Conservation (phyloP, 2,888 invertebrate genomes). For the Brenthis daphne region DNA sequence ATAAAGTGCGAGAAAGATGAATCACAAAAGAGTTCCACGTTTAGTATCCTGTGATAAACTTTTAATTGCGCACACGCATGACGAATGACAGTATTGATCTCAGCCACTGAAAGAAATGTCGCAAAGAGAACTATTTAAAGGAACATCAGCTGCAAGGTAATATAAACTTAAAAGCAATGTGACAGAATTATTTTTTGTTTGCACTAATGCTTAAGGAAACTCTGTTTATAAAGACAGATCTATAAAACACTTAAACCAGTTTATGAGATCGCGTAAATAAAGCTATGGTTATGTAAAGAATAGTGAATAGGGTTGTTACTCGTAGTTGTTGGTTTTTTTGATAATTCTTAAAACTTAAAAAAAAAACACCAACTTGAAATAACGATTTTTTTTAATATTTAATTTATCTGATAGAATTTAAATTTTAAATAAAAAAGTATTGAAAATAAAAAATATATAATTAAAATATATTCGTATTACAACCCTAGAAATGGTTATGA, state of each 20-base stretch:
- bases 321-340: background rate
- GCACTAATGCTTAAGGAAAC: background rate
- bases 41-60: background rate
- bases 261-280: slow-evolving; percentile 52
- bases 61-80: slow-evolving; percentile 24
- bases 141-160: background rate
- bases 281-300: slow-evolving; percentile 22
- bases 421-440: too few relatives aligned
- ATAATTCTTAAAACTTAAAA: background rate
- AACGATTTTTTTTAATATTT: too few relatives aligned
- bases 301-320: slow-evolving; percentile 9
- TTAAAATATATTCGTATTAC: background rate
- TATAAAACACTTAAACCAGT: slow-evolving; percentile 61
- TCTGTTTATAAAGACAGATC: slow-evolving; percentile 38
- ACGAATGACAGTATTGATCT: slow-evolving; percentile 33
- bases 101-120: slow-evolving; percentile 12
- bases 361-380: too few relatives aligned
- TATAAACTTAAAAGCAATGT: background rate
- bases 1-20: background rate
- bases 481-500: slow-evolving; percentile 27
- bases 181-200: background rate
- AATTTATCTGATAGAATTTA: too few relatives aligned
- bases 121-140: background rate
- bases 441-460: too few relatives aligned
- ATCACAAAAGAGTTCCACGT: background rate